Conservation (phyloP, 2,888 invertebrate species). For the Schizotus pectinicornis region DNA sequence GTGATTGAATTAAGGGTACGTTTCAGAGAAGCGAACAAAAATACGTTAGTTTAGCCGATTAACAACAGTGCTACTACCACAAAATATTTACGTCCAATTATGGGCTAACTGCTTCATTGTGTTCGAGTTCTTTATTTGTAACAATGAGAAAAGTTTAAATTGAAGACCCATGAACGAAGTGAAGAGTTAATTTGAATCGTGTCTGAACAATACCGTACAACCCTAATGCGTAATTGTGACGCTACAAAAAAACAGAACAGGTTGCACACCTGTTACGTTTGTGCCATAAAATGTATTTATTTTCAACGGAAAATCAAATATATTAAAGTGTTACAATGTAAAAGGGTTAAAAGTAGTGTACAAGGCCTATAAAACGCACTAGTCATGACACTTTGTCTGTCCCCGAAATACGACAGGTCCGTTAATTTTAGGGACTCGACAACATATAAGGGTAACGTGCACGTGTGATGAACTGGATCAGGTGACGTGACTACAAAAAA, state of each 20-base stretch:
- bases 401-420: conserved; percentile 41
- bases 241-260: conserved; percentile 37
- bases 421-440: conserved; percentile 35
- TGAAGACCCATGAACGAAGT: background rate
- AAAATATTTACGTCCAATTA: too few species aligned
- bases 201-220: conserved; percentile 5
- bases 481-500: too few species aligned
- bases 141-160: too few species aligned
- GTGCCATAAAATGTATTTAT: conserved; percentile 50
- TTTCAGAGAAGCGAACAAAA: too few species aligned
- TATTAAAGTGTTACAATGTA: conserved; percentile 45
- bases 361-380: conserved; percentile 35
- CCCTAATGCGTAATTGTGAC: conserved; percentile 3
- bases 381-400: conserved; percentile 47
- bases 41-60: too few species aligned
- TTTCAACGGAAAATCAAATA: conserved; percentile 53
- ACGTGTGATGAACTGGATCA: conserved; percentile 16
- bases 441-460: conserved; percentile 31
- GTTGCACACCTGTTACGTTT: conserved; percentile 54
- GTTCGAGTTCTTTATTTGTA: too few species aligned
- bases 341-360: conserved; percentile 19
- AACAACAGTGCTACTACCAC: too few species aligned
- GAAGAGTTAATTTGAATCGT: conserved; percentile 14
- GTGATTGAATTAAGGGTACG: too few species aligned
- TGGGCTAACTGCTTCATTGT: too few species aligned